Evolutionary conservation across 1,140 invertebrate species (phyloP).

Genomic region (Lucilia sericata): DNA sequence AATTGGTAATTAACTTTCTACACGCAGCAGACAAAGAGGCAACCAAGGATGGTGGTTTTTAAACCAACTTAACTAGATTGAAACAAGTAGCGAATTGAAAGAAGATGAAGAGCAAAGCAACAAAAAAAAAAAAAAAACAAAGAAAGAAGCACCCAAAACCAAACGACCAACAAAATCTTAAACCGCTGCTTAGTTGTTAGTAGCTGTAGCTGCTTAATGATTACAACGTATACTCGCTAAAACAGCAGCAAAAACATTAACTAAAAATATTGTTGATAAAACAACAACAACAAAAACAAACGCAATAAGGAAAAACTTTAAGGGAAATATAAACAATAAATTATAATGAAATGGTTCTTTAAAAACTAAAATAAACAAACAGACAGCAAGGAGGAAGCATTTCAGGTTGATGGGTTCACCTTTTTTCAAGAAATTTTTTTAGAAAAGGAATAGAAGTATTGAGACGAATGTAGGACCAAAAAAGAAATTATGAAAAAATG

Average conservation of each 20-base stretch:
- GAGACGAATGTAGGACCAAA: no score
- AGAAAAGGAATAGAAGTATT: no score
- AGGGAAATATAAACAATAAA: conserved; percentile 38
- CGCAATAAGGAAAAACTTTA: conserved; percentile 30
- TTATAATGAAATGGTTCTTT: conserved; percentile 6
- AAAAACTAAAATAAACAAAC: not conserved
- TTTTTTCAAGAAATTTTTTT: no score
- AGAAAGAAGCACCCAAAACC: not conserved
- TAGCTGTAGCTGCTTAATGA: not conserved
- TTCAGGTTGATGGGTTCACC: no score
- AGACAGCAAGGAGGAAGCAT: not conserved
- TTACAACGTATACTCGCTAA: not conserved
- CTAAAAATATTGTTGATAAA: not conserved
- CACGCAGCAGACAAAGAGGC: conserved; percentile 31
- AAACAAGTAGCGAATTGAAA: not conserved
- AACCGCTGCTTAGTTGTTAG: not conserved
- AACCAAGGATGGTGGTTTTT: conserved; percentile 22
- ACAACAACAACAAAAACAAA: not conserved
- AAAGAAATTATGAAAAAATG: no score
- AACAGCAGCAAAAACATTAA: not conserved
- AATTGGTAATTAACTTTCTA: conserved; percentile 44
- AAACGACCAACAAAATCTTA: not conserved
- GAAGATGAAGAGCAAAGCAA: not conserved
- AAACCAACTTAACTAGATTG: conserved; percentile 8
- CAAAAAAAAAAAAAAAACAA: not conserved